phyloP scores from a whole-genome alignment of 2,888 invertebrate species.

The Scrobipalpa atriplicella region DNA sequence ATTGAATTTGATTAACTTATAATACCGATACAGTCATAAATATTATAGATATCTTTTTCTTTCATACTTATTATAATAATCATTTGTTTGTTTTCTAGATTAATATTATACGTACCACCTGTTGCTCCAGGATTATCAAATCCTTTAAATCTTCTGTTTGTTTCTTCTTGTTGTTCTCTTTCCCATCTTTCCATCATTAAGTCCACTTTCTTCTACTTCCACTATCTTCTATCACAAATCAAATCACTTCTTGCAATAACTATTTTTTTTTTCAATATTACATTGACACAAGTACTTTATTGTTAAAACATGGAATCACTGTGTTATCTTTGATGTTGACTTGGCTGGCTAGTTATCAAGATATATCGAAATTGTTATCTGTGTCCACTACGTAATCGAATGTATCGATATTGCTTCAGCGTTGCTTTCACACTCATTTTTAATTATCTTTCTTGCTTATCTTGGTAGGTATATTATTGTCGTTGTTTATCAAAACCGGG shows the following conservation, averaged over 20 bases:
- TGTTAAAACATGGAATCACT: slow-evolving; percentile 54
- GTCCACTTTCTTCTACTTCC: background rate
- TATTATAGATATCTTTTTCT: too few relatives aligned
- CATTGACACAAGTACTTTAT: slow-evolving; percentile 50
- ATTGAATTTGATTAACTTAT: too few relatives aligned
- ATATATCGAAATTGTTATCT: slow-evolving; percentile 44
- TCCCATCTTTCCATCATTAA: background rate
- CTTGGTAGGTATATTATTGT: background rate
- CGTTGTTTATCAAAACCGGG: background rate
- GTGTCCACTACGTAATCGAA: slow-evolving; percentile 2
- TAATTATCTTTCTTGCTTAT: too few relatives aligned
- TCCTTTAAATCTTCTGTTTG: slow-evolving; percentile 42
- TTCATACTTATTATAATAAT: too few relatives aligned
- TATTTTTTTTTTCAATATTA: background rate
- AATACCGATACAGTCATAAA: too few relatives aligned
- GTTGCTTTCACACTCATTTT: background rate
- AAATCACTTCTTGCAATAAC: too few relatives aligned
- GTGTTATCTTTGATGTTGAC: slow-evolving; percentile 47
- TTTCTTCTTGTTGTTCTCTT: slow-evolving; percentile 33
- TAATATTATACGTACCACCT: slow-evolving; percentile 5
- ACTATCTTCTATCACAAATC: background rate
- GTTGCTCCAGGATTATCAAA: slow-evolving; percentile 60
- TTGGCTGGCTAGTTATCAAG: slow-evolving; percentile 39
- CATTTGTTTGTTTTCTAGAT: too few relatives aligned
- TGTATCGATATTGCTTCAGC: slow-evolving; percentile 12